Evolutionary conservation across 2,797 vertebrate species (phyloP).

Genomic region (Iguana delicatissima): DNA sequence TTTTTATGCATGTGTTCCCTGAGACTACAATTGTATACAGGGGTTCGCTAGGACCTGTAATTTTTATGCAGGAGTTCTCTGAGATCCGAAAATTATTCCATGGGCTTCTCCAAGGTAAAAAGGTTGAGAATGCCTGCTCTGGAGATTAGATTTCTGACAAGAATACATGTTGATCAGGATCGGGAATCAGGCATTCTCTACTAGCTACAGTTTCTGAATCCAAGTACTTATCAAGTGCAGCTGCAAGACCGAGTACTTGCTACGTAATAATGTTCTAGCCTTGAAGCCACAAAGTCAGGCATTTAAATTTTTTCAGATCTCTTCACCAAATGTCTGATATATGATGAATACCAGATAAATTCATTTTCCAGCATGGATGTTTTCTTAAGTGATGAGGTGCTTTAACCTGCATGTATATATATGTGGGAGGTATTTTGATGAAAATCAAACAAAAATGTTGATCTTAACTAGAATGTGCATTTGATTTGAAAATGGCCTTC

Average conservation of each 20-base stretch:
- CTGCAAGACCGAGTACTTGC: not conserved
- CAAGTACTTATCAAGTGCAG: not conserved
- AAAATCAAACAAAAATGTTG: not conserved
- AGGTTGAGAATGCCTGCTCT: too few species aligned
- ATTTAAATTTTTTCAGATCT: not conserved
- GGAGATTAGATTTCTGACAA: not conserved
- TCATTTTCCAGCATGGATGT: not conserved
- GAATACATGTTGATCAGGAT: not conserved
- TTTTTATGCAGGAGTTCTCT: too few species aligned
- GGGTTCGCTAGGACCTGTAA: too few species aligned
- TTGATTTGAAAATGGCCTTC: conserved; percentile 17
- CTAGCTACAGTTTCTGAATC: not conserved
- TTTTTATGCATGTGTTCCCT: too few species aligned
- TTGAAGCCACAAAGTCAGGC: not conserved
- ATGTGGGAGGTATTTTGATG: not conserved
- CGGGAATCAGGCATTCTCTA: too few species aligned
- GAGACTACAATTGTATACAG: too few species aligned
- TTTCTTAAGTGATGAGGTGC: not conserved
- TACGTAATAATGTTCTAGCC: not conserved
- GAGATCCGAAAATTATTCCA: too few species aligned
- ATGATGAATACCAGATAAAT: not conserved
- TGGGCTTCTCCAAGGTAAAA: too few species aligned
- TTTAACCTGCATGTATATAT: not conserved
- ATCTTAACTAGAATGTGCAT: not conserved
- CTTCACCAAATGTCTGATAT: not conserved